Percentiles rank a stretch among this genome's conserved stretches.
Conservation (phyloP, 2,797 vertebrate genomes). For the Gymnocypris eckloni region DNA sequence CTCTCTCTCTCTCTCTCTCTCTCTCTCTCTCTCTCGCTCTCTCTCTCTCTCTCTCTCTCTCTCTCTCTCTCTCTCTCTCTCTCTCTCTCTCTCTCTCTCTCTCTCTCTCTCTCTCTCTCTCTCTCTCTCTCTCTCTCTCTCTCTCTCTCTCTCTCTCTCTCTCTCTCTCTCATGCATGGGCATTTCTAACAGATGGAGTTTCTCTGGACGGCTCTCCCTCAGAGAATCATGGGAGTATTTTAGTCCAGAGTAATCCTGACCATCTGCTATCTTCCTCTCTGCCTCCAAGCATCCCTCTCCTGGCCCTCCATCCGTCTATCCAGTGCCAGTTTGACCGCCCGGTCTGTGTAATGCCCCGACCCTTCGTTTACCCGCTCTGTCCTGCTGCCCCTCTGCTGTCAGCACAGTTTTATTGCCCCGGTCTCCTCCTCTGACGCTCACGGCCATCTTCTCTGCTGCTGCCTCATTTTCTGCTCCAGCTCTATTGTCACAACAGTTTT, state of each 20-base stretch:
- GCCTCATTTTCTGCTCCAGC: background rate
- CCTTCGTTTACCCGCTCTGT: background rate
- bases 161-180: slow-evolving; percentile 57
- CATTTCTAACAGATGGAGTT: slow-evolving; percentile 78
- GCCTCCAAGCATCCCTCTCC: slow-evolving; percentile 54
- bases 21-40: slow-evolving; percentile 5
- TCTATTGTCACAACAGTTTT: slow-evolving; percentile 14
- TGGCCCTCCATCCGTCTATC: slow-evolving; percentile 44
- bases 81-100: slow-evolving; percentile 7
- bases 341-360: background rate
- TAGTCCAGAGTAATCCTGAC: slow-evolving; percentile 82
- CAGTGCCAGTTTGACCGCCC: background rate
- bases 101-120: slow-evolving; percentile 7
- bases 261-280: slow-evolving; percentile 81
- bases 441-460: background rate
- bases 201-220: slow-evolving; percentile 72
- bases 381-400: background rate
- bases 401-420: background rate
- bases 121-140: slow-evolving; percentile 7
- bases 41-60: slow-evolving; percentile 5
- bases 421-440: background rate
- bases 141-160: slow-evolving; percentile 7
- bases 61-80: slow-evolving; percentile 7
- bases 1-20: slow-evolving; percentile 4
- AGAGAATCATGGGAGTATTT: slow-evolving; percentile 80